Conservation (phyloP, 53 echinoderm and acorn worm species). For the Holothuria scabra region DNA sequence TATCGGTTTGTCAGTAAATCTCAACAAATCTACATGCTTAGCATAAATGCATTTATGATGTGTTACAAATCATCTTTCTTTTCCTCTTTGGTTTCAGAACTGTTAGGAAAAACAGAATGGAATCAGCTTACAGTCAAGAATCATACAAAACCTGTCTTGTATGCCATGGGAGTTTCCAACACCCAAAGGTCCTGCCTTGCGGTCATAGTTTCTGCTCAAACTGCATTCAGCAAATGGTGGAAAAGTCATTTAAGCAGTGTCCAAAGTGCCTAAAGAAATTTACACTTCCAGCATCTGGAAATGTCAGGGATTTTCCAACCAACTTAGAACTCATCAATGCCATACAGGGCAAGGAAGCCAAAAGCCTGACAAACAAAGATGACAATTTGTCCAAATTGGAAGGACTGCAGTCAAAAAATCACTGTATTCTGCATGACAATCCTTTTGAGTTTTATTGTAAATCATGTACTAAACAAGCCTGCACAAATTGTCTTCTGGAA, state of each 20-base stretch:
- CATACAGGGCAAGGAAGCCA: neutral
- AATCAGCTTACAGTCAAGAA: neutral
- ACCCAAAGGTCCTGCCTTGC: constrained; percentile 12
- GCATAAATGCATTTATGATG: too few relatives aligned
- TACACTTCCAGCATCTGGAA: neutral
- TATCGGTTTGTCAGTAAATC: too few relatives aligned
- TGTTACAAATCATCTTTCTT: too few relatives aligned
- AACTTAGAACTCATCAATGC: constrained; percentile 13
- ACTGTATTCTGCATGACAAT: neutral
- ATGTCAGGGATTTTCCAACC: neutral
- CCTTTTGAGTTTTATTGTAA: constrained; percentile 12
- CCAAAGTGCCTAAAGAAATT: constrained; percentile 20
- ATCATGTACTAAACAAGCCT: neutral
- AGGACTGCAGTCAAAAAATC: neutral
- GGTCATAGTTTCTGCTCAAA: constrained; percentile 2
- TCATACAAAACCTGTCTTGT: neutral
- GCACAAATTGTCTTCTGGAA: constrained; percentile 8
- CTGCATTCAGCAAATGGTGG: constrained; percentile 17
- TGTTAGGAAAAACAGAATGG: neutral
- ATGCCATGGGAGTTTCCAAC: neutral
- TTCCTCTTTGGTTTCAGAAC: too few relatives aligned
- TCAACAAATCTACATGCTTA: too few relatives aligned
- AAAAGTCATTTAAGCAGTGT: neutral
- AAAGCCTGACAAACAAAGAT: neutral
- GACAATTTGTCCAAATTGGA: neutral